A percentile compares a stretch with the other conserved stretches of the same genome.
Conservation (phyloP, 2,888 invertebrate species). For the Chrysotoxum bicinctum region DNA sequence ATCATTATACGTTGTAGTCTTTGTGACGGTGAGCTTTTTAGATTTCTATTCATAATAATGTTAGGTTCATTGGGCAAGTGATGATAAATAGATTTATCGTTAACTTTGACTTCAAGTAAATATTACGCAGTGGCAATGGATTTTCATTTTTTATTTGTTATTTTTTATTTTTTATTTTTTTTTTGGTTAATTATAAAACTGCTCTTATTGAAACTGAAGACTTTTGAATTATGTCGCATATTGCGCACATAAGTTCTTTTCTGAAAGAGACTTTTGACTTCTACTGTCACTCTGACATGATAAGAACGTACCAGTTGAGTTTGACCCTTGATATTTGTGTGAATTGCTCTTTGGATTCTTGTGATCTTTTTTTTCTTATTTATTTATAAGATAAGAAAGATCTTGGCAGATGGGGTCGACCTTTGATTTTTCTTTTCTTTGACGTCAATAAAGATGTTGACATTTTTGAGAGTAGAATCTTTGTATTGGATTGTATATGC, state of each 20-base stretch:
- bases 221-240: background rate
- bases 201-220: background rate
- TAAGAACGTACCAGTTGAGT: background rate
- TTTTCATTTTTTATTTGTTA: background rate
- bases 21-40: background rate
- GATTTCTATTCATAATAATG: background rate
- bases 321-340: background rate
- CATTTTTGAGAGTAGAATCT: background rate
- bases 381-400: constrained; percentile 12
- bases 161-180: no score
- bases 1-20: background rate
- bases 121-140: background rate
- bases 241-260: background rate
- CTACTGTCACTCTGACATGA: background rate
- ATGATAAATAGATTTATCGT: background rate
- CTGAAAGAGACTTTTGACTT: background rate
- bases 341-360: background rate
- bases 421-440: background rate
- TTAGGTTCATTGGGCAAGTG: background rate
- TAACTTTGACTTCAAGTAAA: background rate
- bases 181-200: no score
- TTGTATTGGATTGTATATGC: background rate
- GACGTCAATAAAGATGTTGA: constrained; percentile 17
- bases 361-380: background rate
- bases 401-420: background rate